Evolutionary conservation across 2,113 vertebrate species (phyloP).

Genomic region (Saccopteryx leptura): DNA sequence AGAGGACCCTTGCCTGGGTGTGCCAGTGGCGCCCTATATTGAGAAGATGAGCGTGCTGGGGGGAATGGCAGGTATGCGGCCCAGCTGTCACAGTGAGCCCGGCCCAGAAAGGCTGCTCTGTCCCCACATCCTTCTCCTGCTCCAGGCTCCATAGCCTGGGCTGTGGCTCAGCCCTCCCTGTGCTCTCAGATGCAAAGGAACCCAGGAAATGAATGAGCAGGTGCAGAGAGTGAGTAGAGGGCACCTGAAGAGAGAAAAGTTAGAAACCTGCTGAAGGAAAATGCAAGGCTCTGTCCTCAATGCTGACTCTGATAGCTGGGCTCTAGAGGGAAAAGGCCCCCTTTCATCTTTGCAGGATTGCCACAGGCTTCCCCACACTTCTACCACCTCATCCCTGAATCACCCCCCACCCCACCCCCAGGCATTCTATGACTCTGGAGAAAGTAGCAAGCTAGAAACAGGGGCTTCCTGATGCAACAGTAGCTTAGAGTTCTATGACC

Average conservation of each 20-base stretch:
- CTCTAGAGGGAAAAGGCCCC: background rate
- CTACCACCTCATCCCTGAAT: too few relatives aligned
- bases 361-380: background rate
- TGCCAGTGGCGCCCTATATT: constrained; percentile 67
- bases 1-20: background rate
- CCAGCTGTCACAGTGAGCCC: constrained; percentile 55
- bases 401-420: fast-evolving
- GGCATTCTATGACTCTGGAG: background rate
- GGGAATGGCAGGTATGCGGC: constrained; percentile 76
- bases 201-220: background rate
- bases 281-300: fast-evolving
- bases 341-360: background rate
- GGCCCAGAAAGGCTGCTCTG: fast-evolving
- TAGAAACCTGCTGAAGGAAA: background rate
- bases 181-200: fast-evolving
- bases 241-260: background rate
- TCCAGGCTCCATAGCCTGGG: background rate
- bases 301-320: background rate
- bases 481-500: fast-evolving
- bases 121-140: background rate
- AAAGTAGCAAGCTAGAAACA: background rate
- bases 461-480: background rate
- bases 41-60: constrained; percentile 55
- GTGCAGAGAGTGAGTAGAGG: fast-evolving
- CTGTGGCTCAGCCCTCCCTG: background rate